A percentile compares a stretch with the other conserved stretches of the same genome.
These are phyloP conservation scores for Phortica magna DNA, from an alignment of 2,888 invertebrate genomes.

Conservation along the genomic window DNA sequence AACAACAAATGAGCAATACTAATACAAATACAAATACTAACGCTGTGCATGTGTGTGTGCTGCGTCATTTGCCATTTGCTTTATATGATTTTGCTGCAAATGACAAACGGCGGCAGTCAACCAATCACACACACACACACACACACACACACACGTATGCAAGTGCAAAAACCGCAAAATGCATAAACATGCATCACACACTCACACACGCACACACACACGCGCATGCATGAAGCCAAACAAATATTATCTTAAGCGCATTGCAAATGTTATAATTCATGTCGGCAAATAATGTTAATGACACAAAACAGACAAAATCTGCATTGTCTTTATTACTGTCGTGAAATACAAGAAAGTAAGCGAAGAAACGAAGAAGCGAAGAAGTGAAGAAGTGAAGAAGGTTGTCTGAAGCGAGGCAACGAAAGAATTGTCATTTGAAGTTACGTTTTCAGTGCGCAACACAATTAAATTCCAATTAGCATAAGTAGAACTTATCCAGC, in stretches of 20 bases:
- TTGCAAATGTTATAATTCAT: background rate
- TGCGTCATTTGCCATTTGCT: background rate
- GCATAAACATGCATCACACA: slow-evolving; percentile 43
- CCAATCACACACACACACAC: slow-evolving; percentile 7
- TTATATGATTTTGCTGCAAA: background rate
- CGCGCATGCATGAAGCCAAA: no score
- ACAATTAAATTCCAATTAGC: slow-evolving; percentile 60
- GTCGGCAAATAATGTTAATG: no score
- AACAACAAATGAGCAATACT: background rate
- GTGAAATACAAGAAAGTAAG: no score
- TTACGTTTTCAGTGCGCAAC: slow-evolving; percentile 41
- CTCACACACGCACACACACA: slow-evolving; percentile 1
- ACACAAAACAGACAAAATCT: no score
- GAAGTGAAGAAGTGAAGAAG: no score
- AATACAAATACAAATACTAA: background rate
- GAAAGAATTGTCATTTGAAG: no score
- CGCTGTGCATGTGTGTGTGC: background rate
- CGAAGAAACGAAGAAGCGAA: no score
- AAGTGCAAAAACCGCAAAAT: slow-evolving; percentile 36
- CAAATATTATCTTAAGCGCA: background rate
- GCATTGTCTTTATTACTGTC: no score
- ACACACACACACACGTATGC: no score
- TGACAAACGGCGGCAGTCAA: background rate
- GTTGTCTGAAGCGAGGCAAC: no score
- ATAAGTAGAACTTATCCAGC: slow-evolving; percentile 44